phyloP scores from a whole-genome alignment of 2,888 invertebrate genomes.

The Apamea epomidion region DNA sequence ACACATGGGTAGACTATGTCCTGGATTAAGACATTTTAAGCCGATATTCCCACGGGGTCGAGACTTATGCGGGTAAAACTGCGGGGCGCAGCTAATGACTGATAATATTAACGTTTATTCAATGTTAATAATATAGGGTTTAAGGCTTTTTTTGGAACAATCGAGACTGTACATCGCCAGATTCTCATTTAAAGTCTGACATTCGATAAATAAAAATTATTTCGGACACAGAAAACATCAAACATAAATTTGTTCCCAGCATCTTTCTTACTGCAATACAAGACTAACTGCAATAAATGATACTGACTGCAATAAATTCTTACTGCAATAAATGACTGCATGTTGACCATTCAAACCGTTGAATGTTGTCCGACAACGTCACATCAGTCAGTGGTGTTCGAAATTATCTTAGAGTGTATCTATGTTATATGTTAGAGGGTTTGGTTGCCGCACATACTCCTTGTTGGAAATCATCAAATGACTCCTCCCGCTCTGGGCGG shows the following conservation, averaged over 20 bases:
- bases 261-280: background rate
- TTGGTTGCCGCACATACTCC: no score
- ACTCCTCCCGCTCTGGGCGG: no score
- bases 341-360: background rate
- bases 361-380: background rate
- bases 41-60: no score
- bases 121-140: no score
- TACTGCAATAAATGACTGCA: background rate
- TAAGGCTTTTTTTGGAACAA: background rate
- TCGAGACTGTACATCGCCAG: background rate
- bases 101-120: background rate
- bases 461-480: no score
- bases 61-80: no score
- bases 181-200: background rate
- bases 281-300: no score
- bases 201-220: constrained; percentile 4
- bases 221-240: background rate
- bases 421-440: no score
- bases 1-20: no score
- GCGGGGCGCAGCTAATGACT: no score
- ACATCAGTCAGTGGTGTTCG: background rate
- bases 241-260: background rate
- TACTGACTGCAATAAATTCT: no score
- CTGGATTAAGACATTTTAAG: no score
- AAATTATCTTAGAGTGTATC: background rate